Percentiles rank a stretch among this genome's conserved stretches.
Conservation (phyloP, 1,140 invertebrate genomes). For the Battus philenor region DNA sequence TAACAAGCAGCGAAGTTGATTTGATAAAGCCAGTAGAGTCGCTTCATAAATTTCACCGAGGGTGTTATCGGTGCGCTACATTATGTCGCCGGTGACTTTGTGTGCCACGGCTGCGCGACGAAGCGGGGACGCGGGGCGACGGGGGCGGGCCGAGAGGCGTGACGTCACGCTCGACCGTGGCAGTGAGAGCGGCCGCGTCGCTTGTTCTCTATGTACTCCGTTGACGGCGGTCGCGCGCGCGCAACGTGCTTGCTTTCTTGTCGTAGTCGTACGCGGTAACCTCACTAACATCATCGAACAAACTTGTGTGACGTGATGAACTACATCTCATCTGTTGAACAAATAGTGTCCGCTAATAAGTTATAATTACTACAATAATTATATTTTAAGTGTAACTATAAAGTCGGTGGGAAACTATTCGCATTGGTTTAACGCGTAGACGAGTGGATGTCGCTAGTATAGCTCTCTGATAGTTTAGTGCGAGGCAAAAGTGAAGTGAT, state of each 20-base stretch:
- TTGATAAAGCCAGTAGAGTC: slow-evolving; percentile 47
- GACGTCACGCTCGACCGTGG: slow-evolving; percentile 73
- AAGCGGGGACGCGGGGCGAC: slow-evolving; percentile 29
- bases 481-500: slow-evolving; percentile 69
- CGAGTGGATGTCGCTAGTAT: slow-evolving; percentile 53
- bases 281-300: slow-evolving; percentile 35
- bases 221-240: slow-evolving; percentile 66
- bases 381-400: slow-evolving; percentile 44
- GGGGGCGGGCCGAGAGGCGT: slow-evolving; percentile 38
- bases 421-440: slow-evolving; percentile 52
- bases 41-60: slow-evolving; percentile 55
- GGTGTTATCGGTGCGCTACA: slow-evolving; percentile 64
- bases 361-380: slow-evolving; percentile 30
- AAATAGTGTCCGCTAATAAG: slow-evolving; percentile 47
- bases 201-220: slow-evolving; percentile 67
- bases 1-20: slow-evolving; percentile 49
- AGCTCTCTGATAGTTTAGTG: slow-evolving; percentile 62
- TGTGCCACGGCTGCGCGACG: slow-evolving; percentile 58
- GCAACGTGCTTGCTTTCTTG: slow-evolving; percentile 53
- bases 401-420: slow-evolving; percentile 50
- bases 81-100: slow-evolving; percentile 61
- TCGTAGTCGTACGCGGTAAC: slow-evolving; percentile 44
- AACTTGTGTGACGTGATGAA: slow-evolving; percentile 45
- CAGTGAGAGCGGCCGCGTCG: slow-evolving; percentile 70
- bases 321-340: slow-evolving; percentile 45